phyloP scores from a whole-genome alignment of 2,113 vertebrate genomes.

The Platysternon megacephalum region DNA sequence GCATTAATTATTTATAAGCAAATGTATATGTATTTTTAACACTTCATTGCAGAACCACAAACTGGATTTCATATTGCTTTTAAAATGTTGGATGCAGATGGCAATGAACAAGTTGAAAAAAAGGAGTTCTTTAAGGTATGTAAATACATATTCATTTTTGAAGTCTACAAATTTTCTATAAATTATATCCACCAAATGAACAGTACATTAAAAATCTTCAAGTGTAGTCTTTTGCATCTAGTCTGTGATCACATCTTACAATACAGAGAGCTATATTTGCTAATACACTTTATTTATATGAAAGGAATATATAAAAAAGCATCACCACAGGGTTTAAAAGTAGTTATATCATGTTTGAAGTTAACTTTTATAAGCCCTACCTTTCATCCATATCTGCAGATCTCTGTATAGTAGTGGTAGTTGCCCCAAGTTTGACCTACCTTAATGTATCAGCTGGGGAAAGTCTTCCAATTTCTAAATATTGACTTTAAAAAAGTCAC shows the following conservation, averaged over 20 bases:
- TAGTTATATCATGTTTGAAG: not conserved
- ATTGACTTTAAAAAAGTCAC: not conserved
- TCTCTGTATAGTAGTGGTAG: not conserved
- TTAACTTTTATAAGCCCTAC: not conserved
- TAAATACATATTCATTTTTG: not conserved
- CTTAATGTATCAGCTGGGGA: not conserved
- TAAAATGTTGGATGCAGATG: constrained; percentile 96
- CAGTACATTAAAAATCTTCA: not conserved
- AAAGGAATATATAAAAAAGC: not conserved
- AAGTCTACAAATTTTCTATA: not conserved
- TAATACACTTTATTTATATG: not conserved
- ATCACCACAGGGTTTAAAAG: not conserved
- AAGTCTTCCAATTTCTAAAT: constrained; percentile 9
- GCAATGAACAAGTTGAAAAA: constrained; percentile 94
- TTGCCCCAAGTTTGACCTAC: not conserved
- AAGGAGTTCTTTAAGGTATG: constrained; percentile 96
- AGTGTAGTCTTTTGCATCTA: not conserved
- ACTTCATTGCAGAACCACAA: constrained; percentile 87
- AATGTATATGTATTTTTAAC: not conserved
- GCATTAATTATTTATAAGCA: not conserved
- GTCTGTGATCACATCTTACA: not conserved
- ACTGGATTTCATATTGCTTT: constrained; percentile 97
- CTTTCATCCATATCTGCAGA: not conserved
- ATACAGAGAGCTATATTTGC: not conserved
- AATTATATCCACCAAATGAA: not conserved